Percentiles rank a stretch among this genome's conserved stretches.
phyloP scores from a whole-genome alignment of 2,888 invertebrate species.

The Rhabditoides inermis region DNA sequence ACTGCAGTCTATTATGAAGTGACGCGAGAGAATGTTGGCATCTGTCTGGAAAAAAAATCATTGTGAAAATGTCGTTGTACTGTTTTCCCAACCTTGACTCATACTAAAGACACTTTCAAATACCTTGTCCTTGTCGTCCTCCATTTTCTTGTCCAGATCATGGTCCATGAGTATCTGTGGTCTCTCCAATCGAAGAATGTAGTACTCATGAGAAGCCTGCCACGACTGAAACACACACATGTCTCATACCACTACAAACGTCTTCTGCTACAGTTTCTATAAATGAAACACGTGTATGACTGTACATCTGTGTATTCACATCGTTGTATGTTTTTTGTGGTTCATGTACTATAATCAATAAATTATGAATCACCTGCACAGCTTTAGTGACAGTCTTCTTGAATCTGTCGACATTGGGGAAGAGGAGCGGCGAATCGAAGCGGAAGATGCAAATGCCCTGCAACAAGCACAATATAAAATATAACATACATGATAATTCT shows the following conservation, averaged over 20 bases:
- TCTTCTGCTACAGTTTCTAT: no score
- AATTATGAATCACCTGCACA: no score
- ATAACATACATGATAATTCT: no score
- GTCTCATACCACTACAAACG: neutral
- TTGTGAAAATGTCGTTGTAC: neutral
- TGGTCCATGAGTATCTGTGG: neutral
- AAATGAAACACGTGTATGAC: no score
- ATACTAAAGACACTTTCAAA: slow-evolving; percentile 3
- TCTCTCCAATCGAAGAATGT: slow-evolving; percentile 23
- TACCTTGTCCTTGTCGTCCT: neutral
- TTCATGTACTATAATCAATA: no score
- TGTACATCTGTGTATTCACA: no score
- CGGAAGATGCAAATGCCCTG: slow-evolving; percentile 56
- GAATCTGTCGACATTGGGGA: slow-evolving; percentile 55
- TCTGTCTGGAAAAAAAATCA: neutral
- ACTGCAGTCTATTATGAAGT: slow-evolving; percentile 49
- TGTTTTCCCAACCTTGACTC: neutral
- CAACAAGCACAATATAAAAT: no score
- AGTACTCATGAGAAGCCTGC: slow-evolving; percentile 32
- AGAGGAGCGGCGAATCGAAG: slow-evolving; percentile 56
- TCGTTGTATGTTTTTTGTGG: no score
- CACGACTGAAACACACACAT: slow-evolving; percentile 15
- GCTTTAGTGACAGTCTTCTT: slow-evolving; percentile 24
- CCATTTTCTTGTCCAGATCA: neutral
- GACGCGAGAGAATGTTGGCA: slow-evolving; percentile 22